phyloP scores from a whole-genome alignment of 2,888 invertebrate species.

The Volucella bombylans region DNA sequence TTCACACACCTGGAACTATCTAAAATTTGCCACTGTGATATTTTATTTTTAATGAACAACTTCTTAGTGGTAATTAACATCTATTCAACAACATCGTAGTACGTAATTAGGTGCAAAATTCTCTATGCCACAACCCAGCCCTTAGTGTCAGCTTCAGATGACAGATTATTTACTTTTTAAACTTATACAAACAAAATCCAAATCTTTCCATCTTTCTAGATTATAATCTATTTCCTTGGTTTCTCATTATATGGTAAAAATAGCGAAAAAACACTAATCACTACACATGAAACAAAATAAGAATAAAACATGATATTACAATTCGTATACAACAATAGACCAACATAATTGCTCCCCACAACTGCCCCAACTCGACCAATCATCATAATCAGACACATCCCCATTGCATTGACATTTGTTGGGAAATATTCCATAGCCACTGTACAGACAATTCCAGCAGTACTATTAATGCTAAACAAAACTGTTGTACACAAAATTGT shows the following conservation, averaged over 20 bases:
- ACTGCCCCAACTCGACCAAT: slow-evolving; percentile 74
- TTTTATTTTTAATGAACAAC: too few relatives aligned
- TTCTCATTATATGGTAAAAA: slow-evolving; percentile 14
- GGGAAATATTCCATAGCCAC: slow-evolving; percentile 84
- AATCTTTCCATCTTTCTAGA: neutral
- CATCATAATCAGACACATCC: slow-evolving; percentile 74
- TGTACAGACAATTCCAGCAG: slow-evolving; percentile 83
- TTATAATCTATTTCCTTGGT: neutral
- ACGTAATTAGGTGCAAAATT: too few relatives aligned
- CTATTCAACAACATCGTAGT: too few relatives aligned
- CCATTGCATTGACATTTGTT: slow-evolving; percentile 80
- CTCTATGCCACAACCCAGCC: too few relatives aligned
- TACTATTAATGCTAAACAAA: slow-evolving; percentile 83
- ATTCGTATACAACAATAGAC: slow-evolving; percentile 54
- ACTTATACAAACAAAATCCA: too few relatives aligned
- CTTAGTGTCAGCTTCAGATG: too few relatives aligned
- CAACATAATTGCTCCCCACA: slow-evolving; percentile 74
- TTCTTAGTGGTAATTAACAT: too few relatives aligned
- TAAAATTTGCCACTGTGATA: too few relatives aligned
- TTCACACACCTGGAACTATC: too few relatives aligned
- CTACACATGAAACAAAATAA: slow-evolving; percentile 16
- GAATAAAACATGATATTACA: slow-evolving; percentile 62
- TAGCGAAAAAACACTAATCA: slow-evolving; percentile 15
- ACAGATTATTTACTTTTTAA: too few relatives aligned
- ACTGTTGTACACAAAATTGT: slow-evolving; percentile 71